Base-by-base conservation (phyloP, 92 coral and sea anemone genomes). In the Metridium senile region DNA sequence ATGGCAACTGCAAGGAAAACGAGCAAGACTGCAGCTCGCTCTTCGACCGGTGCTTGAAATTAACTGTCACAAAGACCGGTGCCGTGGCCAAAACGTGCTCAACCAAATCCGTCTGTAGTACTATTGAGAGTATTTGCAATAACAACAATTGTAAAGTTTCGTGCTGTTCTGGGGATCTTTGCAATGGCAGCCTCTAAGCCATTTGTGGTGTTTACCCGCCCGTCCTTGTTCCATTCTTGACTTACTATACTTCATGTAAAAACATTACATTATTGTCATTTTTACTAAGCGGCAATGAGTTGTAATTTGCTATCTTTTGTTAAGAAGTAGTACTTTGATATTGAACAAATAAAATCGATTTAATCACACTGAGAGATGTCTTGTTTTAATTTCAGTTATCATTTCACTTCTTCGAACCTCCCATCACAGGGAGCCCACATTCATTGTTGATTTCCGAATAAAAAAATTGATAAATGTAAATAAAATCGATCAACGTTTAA, bases 1-100 rank as follows among this genome's bases (percentile, higher is more conserved):
- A 65, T 32, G 70, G 70, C n/a, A 65, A 65, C 22, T 65, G 70
- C 0, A 65, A 65, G 31, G n/a, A 23, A 17, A 28, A 29, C 10
- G 70, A 65, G 22, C 11, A 8, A 27, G 22, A 13, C 20, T 65
- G 70, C 27, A 23, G 29, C 31, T 26, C 70, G 22, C 11, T 11
- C 20, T 17, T 11, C 32, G 45, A 26, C 18, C 11, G 29, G 13
- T 65, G 70, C 35, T 6, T 28, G 16, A 65, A 65, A 29, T 11
- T 29, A 10, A 21, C 22, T 10, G 64, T 10, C 64, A 58, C 11
- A 11, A 22, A 58, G 8, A 7, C 26, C 26, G 20, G 20, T 7
- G 30, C 35, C 17, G 70, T 65, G 45, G n/a, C 45, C 0, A 0
- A 65, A 30, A 23, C 20, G 18, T 65, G 70, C 45, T 22, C 70